Evolutionary conservation across 2,797 vertebrate genomes (phyloP).

Genomic region (Gymnothorax reevesii): DNA sequence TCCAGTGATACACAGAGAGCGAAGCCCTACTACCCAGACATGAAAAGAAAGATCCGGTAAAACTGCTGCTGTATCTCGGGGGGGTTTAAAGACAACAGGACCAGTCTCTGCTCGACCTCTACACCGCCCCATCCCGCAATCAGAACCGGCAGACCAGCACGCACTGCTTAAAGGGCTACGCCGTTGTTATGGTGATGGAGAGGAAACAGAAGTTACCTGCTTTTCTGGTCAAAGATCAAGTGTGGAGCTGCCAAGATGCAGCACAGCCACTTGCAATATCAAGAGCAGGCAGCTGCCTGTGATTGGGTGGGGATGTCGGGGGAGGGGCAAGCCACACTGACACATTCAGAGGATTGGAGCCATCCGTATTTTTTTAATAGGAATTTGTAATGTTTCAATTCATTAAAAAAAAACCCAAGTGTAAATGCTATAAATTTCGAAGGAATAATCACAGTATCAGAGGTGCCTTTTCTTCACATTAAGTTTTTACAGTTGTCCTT

Average conservation of each 20-base stretch:
- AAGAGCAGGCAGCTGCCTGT: not conserved
- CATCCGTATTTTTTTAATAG: too few relatives aligned
- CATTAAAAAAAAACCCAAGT: too few relatives aligned
- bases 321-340: slow-evolving; percentile 17
- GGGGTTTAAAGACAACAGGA: not conserved
- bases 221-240: slow-evolving; percentile 17
- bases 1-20: not conserved
- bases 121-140: not conserved
- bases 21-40: not conserved
- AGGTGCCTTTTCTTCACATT: too few relatives aligned
- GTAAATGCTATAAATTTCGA: too few relatives aligned
- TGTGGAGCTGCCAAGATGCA: not conserved
- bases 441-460: too few relatives aligned
- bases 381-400: too few relatives aligned
- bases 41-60: not conserved
- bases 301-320: not conserved
- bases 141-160: not conserved
- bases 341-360: slow-evolving; percentile 8
- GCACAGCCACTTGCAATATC: not conserved
- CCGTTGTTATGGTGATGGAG: slow-evolving; percentile 12
- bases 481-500: too few relatives aligned
- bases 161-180: not conserved
- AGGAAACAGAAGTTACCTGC: slow-evolving; percentile 8
- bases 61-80: not conserved
- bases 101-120: not conserved